A percentile compares a stretch with the other conserved stretches of the same genome.
Evolutionary conservation across 2,113 vertebrate species (phyloP).

Genomic region (Cyanocitta stelleri): DNA sequence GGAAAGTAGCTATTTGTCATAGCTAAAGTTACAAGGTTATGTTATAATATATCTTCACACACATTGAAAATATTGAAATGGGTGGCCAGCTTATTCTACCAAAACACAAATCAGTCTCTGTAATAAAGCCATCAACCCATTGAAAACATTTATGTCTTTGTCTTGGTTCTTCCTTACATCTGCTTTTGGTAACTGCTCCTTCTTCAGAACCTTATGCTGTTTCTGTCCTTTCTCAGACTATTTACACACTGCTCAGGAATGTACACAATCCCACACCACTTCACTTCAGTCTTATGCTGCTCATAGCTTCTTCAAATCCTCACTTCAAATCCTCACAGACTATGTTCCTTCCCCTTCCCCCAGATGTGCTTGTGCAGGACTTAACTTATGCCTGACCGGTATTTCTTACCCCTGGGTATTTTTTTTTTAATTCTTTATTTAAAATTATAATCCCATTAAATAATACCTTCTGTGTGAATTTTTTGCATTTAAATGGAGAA

Average conservation of each 20-base stretch:
- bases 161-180: neutral
- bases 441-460: neutral
- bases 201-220: neutral
- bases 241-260: neutral
- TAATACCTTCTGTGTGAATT: neutral
- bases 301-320: neutral
- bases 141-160: neutral
- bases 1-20: neutral
- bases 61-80: neutral
- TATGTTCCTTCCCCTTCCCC: neutral
- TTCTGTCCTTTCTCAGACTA: neutral
- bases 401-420: neutral
- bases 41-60: neutral
- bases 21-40: neutral
- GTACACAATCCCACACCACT: neutral
- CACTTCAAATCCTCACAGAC: neutral
- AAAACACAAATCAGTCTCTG: neutral
- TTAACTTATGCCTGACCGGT: neutral
- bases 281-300: neutral
- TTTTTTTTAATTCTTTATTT: neutral
- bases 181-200: neutral
- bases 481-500: neutral
- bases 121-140: neutral
- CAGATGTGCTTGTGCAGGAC: neutral
- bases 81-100: neutral